Evolutionary conservation across 2,797 vertebrate genomes (phyloP).

Genomic region (Lindbergichthys nudifrons): DNA sequence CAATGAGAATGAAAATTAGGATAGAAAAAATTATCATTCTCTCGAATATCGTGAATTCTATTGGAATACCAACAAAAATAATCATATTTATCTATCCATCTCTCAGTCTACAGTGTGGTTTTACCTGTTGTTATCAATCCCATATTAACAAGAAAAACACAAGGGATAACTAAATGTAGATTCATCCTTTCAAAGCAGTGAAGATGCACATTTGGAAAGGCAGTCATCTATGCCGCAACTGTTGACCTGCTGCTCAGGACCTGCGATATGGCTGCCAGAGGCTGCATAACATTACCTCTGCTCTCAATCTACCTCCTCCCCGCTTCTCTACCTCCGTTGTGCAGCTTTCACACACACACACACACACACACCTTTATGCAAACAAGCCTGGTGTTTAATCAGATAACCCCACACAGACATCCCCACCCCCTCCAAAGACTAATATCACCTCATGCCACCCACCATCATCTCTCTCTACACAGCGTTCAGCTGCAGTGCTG

Average conservation of each 20-base stretch:
- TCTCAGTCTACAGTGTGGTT: neutral
- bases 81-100: neutral
- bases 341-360: conserved; percentile 9
- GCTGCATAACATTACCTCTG: conserved; percentile 49
- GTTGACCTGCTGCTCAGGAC: conserved; percentile 49
- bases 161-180: neutral
- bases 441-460: conserved; percentile 61
- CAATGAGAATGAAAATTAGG: too few species aligned
- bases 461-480: conserved; percentile 46
- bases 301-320: conserved; percentile 28
- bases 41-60: too few species aligned
- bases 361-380: conserved; percentile 29
- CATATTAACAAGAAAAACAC: neutral
- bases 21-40: too few species aligned
- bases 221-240: conserved; percentile 33
- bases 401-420: conserved; percentile 41
- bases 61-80: too few species aligned
- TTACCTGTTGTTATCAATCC: too few species aligned
- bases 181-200: neutral
- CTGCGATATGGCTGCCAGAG: conserved; percentile 45
- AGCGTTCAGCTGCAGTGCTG: conserved; percentile 68
- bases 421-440: conserved; percentile 30
- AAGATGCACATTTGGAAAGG: conserved; percentile 20
- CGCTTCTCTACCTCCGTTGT: conserved; percentile 12
- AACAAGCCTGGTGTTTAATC: conserved; percentile 35